Evolutionary conservation across 2,797 vertebrate species (phyloP).

Genomic region (Coendou prehensilis): DNA sequence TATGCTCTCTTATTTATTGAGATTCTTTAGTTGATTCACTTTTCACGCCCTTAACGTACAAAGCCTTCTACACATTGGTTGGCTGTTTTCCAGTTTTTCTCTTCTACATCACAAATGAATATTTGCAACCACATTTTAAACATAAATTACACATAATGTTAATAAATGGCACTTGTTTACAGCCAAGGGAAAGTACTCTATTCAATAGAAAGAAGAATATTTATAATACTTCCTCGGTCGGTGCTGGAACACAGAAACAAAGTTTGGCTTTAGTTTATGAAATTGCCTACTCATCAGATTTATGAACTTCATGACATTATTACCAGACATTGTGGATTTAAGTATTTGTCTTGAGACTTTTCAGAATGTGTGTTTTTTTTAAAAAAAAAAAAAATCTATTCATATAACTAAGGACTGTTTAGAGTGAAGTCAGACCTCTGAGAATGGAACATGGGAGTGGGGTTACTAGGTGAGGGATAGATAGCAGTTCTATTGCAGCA

Average conservation of each 20-base stretch:
- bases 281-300: constrained; percentile 32
- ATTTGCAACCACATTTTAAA: constrained; percentile 60
- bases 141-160: constrained; percentile 52
- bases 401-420: neutral
- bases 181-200: neutral
- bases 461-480: neutral
- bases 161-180: constrained; percentile 56
- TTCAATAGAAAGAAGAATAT: constrained; percentile 45
- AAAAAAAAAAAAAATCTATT: neutral
- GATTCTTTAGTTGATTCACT: neutral
- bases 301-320: constrained; percentile 21
- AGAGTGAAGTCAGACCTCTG: neutral
- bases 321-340: constrained; percentile 30
- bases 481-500: neutral
- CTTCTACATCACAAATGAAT: constrained; percentile 47
- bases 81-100: constrained; percentile 42
- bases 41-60: neutral
- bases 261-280: constrained; percentile 54
- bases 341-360: constrained; percentile 61
- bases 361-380: constrained; percentile 9
- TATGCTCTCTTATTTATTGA: constrained; percentile 26
- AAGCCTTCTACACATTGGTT: neutral
- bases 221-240: constrained; percentile 8
- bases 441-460: neutral
- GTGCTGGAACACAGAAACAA: neutral